Evolutionary conservation across 1,140 invertebrate species (phyloP), one percentile per base, ranked within the genome.

Genomic region (Uloborus diversus): DNA sequence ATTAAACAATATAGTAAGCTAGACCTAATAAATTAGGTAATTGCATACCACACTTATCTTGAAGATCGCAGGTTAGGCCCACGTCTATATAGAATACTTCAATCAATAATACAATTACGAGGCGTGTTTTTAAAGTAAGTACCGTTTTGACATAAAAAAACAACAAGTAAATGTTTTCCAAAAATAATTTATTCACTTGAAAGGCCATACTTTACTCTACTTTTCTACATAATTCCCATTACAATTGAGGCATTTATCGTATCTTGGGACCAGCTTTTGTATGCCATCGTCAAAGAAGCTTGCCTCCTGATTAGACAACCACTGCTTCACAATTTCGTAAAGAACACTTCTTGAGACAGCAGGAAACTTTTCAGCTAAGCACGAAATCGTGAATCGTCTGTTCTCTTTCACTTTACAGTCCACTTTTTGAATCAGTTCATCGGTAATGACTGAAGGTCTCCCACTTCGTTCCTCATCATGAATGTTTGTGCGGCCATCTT

Each of bases 151-250:
- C 7, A 42, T 42, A 42, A 42, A 42, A 42, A 17, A 42, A 42
- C 17, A 7, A 42, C 37, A 42, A 7, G 17, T 17, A 42, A 42
- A 17, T 42, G 37, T 42, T 9, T 42, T 42, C 17, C 17, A 42
- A 9, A 7, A 42, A 42, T 42, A 9, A 9, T 42, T 9, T 42
- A 9, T 42, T 57, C 27, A 57, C 56, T 25, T 28, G 56, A 57
- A 57, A 57, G 14, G 4, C 4, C 27, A 25, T 25, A 25, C 56
- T 57, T 57, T 23, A 57, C 20, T 57, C 3, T 57, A 57, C 56
- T 57, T 57, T 57, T 57, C 27, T 25, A 57, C 56, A 57, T 57
- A 57, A 57, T 57, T 57, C 27, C 56, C 56, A 57, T 14, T 57
- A 57, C 56, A 27, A 57, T 57, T 28, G 14, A 57, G 56, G 56